Evolutionary conservation across 2,888 invertebrate species (phyloP), one percentile per base, ranked within the genome.

Genomic region (Drosophila barbarae): DNA sequence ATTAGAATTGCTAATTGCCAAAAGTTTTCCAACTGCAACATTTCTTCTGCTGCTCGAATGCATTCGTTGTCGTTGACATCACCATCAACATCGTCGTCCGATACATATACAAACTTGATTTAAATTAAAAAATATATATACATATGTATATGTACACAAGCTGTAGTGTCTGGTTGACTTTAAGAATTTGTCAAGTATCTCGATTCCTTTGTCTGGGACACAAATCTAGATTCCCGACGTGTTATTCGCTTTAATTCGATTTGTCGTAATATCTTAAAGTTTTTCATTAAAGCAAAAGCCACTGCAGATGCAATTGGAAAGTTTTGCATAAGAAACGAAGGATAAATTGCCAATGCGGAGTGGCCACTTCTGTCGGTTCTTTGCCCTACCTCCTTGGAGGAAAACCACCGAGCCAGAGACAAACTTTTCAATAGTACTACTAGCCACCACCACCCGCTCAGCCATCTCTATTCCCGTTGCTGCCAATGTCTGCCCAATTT

Each of bases 1-100:
- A 79, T 73, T 85, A 84, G 84, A 81, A 84, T 80, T 81, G 85
- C 81, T 85, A 85, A 85, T 85, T 84, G 78, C 73, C 60, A 65
- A 72, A 84, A 84, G 65, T 80, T 77, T 81, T 55, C 61, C 60
- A 69, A 54, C 77, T 72, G 69, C 70, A 77, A 71, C 71, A 68
- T 84, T 79, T 79, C 80, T 76, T 76, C 70, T 65, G 66, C 66
- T 44, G 66, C 66, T 51, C 21, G 66, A 83, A 73, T 79, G 74
- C 71, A 66, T 69, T 66, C 73, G 69, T 76, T 49, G 74, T 69
- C 41, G 65, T 76, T 59, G 76, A 82, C 71, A 79, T 82, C 52
- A 35, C 55, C 51, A 63, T 65, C 63, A 63, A 51, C 66, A 53
- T 63, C 23, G n/a, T 38, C 23, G n/a, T 38, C 30, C 13, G 15